Evolutionary conservation across 2,113 vertebrate species (phyloP).

Genomic region (Perca fluviatilis): DNA sequence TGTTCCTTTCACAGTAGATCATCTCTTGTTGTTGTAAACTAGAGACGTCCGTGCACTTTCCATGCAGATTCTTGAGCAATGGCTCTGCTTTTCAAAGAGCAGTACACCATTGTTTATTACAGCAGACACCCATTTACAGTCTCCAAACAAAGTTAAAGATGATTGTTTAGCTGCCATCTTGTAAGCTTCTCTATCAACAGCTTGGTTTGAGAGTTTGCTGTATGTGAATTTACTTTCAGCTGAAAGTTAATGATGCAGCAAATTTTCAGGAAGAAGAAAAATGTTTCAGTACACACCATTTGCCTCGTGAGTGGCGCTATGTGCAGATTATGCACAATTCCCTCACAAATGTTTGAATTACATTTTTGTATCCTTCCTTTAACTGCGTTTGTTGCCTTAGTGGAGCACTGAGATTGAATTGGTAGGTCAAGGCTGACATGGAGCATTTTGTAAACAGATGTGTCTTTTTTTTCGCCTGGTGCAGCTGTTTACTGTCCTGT

Average conservation of each 20-base stretch:
- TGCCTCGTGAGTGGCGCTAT: neutral
- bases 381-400: neutral
- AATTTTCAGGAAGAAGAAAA: too few relatives aligned
- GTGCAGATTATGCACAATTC: conserved; percentile 6
- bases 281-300: neutral
- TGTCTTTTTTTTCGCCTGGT: conserved; percentile 52
- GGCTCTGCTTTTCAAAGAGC: neutral
- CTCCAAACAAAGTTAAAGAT: neutral
- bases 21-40: conserved; percentile 6
- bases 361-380: neutral
- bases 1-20: neutral
- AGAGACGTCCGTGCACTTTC: neutral
- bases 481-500: conserved; percentile 60
- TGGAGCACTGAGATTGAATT: conserved; percentile 13
- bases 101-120: conserved; percentile 11
- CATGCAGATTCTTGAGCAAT: neutral
- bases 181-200: neutral
- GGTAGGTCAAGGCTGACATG: conserved; percentile 54
- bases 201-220: neutral
- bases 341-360: neutral
- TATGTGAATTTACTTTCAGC: neutral
- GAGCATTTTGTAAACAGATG: conserved; percentile 70
- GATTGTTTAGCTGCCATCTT: neutral
- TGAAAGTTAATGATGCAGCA: conserved; percentile 1
- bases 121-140: neutral